Evolutionary conservation across 2,113 vertebrate species (phyloP), one percentile per base, ranked within the genome.

Genomic region (Dermatemys mawii): DNA sequence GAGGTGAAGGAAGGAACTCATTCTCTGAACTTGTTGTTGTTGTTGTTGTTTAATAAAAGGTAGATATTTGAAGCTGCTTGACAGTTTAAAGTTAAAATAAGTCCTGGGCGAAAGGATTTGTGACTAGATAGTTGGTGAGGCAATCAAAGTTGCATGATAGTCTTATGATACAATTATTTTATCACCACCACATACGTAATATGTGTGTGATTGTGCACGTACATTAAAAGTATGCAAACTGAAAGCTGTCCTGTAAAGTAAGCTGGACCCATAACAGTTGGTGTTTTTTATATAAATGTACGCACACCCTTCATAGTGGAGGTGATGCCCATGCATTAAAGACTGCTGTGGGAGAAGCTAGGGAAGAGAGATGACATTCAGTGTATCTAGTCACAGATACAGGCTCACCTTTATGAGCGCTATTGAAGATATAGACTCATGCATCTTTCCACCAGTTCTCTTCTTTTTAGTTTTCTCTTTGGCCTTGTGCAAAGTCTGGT

Each of bases 21-120:
- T 92, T 91, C 27, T 70, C 8, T 60, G n/a, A n/a, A n/a, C n/a
- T n/a, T n/a, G n/a, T n/a, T n/a, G n/a, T n/a, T n/a, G n/a, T n/a
- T n/a, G n/a, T n/a, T n/a, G n/a, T n/a, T n/a, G n/a, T n/a, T n/a
- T n/a, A n/a, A n/a, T n/a, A n/a, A n/a, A 2, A 41, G 49, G 79
- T 88, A 67, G 5, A 5, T 44, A 48, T 60, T 50, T 81, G 12
- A 60, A 63, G 10, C 70, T 84, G n/a, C 3, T 88, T 35, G 32
- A 14, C 32, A 4, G 1, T 3, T 22, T 51, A 63, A 35, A 55
- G 5, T 73, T 35, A 85, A 87, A 93, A 46, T 1, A 63, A 38
- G 50, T 2, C 2, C 32, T 0, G 0, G 10, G 13, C 83, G 84
- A 21, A 78, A 1, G 6, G 27, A 75, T 60, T 89, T 55, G 8